Conservation (phyloP, 2,113 vertebrate genomes). For the Perccottus glenii region DNA sequence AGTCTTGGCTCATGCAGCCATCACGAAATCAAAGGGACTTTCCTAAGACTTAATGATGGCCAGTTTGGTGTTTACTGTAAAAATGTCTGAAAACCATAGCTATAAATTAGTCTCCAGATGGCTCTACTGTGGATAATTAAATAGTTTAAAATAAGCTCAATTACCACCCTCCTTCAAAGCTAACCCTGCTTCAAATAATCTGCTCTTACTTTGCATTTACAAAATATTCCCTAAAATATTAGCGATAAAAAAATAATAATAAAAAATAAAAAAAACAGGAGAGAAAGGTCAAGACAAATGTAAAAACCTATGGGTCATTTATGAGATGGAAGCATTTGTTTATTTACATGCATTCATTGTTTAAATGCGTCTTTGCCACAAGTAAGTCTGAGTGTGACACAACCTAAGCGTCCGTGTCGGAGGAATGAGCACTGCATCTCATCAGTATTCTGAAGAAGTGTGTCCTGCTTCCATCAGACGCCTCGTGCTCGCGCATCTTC, state of each 20-base stretch:
- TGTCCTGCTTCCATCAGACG: constrained; percentile 47
- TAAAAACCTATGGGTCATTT: background rate
- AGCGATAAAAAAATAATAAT: no score
- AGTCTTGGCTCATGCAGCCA: background rate
- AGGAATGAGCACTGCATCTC: constrained; percentile 45
- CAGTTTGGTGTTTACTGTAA: background rate
- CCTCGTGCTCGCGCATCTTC: constrained; percentile 35
- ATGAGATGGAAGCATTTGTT: constrained; percentile 36
- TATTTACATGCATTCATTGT: background rate
- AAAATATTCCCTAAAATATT: no score
- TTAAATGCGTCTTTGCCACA: constrained; percentile 16
- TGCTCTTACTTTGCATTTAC: no score
- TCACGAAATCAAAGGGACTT: background rate
- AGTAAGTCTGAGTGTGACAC: constrained; percentile 14
- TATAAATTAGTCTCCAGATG: no score
- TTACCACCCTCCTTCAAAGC: no score
- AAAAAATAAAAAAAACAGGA: background rate
- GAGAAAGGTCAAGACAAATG: constrained; percentile 3
- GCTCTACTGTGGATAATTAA: no score
- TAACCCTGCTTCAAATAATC: no score
- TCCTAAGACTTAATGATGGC: background rate
- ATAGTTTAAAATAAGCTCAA: no score
- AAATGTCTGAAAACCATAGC: background rate
- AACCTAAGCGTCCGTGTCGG: constrained; percentile 21
- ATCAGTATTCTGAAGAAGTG: constrained; percentile 59